Evolutionary conservation across 2,113 vertebrate genomes (phyloP).

Genomic region (Megaceryle maxima): DNA sequence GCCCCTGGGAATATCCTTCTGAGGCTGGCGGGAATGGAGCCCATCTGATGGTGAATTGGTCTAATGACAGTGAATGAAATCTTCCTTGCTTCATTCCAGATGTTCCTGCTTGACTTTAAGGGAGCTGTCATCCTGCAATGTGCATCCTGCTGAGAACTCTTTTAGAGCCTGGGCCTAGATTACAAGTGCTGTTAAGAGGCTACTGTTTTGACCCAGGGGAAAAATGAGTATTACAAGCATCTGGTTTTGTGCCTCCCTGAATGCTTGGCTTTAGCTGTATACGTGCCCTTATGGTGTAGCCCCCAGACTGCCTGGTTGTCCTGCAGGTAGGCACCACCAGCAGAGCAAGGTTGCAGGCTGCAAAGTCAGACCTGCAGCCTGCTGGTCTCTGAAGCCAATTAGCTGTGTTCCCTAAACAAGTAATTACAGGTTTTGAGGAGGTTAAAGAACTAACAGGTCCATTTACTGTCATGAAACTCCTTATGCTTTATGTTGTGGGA

Average conservation of each 20-base stretch:
- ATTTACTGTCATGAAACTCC: neutral
- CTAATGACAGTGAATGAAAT: neutral
- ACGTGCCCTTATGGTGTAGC: accelerated
- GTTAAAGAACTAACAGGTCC: neutral
- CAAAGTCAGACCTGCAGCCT: neutral
- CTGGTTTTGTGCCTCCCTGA: neutral
- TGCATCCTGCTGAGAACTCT: neutral
- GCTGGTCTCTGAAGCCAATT: neutral
- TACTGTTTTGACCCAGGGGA: neutral
- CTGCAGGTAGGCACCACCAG: neutral
- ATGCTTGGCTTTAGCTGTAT: neutral
- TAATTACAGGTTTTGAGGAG: neutral
- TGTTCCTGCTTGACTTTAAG: neutral
- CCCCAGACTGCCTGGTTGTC: neutral
- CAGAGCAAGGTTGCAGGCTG: neutral
- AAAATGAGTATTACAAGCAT: neutral
- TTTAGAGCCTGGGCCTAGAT: neutral
- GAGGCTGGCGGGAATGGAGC: neutral
- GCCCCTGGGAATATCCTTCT: neutral
- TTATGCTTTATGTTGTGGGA: neutral
- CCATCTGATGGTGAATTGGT: accelerated
- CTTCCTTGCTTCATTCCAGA: neutral
- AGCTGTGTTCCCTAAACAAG: neutral
- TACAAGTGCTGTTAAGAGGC: neutral
- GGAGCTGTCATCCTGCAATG: neutral